Base-by-base conservation (phyloP, 2,797 vertebrate species). In the Danio jaintianensis region DNA sequence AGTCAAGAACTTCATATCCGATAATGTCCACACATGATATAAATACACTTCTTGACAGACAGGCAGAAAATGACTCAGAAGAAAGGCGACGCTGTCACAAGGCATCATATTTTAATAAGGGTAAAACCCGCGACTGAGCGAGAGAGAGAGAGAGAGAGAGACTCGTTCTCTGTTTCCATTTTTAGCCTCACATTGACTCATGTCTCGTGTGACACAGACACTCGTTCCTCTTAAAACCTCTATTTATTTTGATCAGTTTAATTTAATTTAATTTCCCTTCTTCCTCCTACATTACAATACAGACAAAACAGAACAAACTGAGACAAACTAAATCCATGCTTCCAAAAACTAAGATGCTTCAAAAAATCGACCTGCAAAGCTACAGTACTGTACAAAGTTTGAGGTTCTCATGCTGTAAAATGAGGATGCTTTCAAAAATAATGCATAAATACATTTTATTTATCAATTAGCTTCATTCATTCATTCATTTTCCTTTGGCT, bases 111-210 rank as follows among this genome's bases (percentile, higher is more conserved):
- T 91, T 88, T 91, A 93, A 92, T 91, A 42, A 90, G 91, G 90
- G 88, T 89, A 91, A 90, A 92, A 91, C 90, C 90, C 82, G 83
- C 89, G 89, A 79, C 90, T 89, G 91, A 91, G 91, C 89, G 90
- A 92, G 88, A 89, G 88, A 92, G 92, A 43, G 4, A n/a, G n/a
- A n/a, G 29, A 29, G 29, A 29, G 91, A 89, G 92, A 93, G 91
- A 89, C 91, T 74, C 89, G 91, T n/a, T n/a, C n/a, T n/a, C n/a
- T n/a, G n/a, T 91, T 92, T 89, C 90, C 89, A 87, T 89, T 89
- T 90, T 90, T 93, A 93, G 92, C 91, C 86, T 86, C 74, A 3
- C 13, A 87, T 87, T 93, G 92, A 94, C 90, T 94, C 92, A 91
- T 90, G 91, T 93, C 92, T 92, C 86, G 75, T 81, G 89, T 83